Evolutionary conservation across 2,888 invertebrate genomes (phyloP), one percentile per base, ranked within the genome.

Genomic region (Lordiphosa fenestrarum): DNA sequence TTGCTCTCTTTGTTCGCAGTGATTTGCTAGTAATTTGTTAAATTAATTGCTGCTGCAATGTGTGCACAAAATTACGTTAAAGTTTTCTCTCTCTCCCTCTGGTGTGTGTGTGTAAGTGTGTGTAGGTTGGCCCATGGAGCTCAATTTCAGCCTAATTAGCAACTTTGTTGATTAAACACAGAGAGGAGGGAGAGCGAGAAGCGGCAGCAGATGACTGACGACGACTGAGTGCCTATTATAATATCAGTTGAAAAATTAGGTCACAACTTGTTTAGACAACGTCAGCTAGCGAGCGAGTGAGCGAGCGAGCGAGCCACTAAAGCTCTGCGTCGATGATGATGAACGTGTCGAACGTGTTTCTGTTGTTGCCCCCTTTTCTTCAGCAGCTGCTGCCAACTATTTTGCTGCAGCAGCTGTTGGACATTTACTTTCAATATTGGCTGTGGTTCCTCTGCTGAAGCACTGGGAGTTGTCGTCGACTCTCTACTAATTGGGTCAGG

Each of bases 291-390:
- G 42, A n/a, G 6, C 4, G 13, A 10, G 35, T 36, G 21, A 38
- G 19, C 9, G 6, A 37, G n/a, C 35, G 10, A 39, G 12, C 38
- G n/a, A 10, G 9, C 49, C 2, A 19, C 19, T 19, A 15, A 30
- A 12, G 49, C n/a, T n/a, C 38, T 13, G 37, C 12, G 56, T 48
- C 46, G 49, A 44, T 49, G 77, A 70, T 58, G 85, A 66, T 66
- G 68, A 84, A 77, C 77, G 66, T 78, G 83, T 78, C 71, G 78
- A 84, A 84, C 85, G 61, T 82, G 71, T 77, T 80, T 83, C 39
- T 36, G 36, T 52, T 40, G 25, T 10, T 6, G 12, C 42, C n/a
- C 13, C 39, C 35, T 41, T 47, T 36, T 19, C 40, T 12, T 10
- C 10, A 44, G 42, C 60, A 59, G 53, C 62, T 49, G 67, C 47